phyloP scores from a whole-genome alignment of 2,113 vertebrate species.

The Larimichthys crocea region DNA sequence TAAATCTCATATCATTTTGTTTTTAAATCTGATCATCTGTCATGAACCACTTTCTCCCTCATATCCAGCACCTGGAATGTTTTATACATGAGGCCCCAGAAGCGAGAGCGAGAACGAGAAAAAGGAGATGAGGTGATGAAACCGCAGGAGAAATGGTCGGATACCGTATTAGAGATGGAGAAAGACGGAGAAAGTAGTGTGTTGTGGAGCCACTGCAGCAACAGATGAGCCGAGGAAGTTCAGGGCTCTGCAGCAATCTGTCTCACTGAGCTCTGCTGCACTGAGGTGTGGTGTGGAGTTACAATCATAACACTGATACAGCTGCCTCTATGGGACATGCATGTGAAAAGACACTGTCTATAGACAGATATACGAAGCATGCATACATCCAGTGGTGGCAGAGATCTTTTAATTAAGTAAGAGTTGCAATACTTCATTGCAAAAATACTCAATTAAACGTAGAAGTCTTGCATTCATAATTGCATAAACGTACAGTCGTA shows the following conservation, averaged over 20 bases:
- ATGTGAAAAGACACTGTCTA: background rate
- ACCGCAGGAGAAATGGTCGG: background rate
- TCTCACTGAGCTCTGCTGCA: slow-evolving; percentile 68
- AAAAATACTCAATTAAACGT: background rate
- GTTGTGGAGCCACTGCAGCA: slow-evolving; percentile 56
- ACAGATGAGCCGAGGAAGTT: slow-evolving; percentile 67
- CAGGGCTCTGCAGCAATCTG: slow-evolving; percentile 65
- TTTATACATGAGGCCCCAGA: slow-evolving; percentile 2
- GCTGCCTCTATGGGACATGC: background rate
- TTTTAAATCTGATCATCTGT: slow-evolving; percentile 11
- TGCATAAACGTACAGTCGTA: too few species aligned
- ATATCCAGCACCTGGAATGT: background rate
- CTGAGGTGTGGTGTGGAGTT: slow-evolving; percentile 72
- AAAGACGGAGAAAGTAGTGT: background rate
- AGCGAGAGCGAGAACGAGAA: background rate
- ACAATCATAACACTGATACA: slow-evolving; percentile 48
- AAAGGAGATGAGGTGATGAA: slow-evolving; percentile 1
- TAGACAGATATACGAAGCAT: background rate
- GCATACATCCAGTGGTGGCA: background rate
- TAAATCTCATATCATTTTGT: background rate
- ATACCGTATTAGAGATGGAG: background rate
- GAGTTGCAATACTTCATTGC: background rate
- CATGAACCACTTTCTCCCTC: background rate
- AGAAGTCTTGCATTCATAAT: background rate
- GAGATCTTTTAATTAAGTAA: background rate